Base-by-base conservation (phyloP, 2,797 vertebrate genomes). In the Argentina silus region DNA sequence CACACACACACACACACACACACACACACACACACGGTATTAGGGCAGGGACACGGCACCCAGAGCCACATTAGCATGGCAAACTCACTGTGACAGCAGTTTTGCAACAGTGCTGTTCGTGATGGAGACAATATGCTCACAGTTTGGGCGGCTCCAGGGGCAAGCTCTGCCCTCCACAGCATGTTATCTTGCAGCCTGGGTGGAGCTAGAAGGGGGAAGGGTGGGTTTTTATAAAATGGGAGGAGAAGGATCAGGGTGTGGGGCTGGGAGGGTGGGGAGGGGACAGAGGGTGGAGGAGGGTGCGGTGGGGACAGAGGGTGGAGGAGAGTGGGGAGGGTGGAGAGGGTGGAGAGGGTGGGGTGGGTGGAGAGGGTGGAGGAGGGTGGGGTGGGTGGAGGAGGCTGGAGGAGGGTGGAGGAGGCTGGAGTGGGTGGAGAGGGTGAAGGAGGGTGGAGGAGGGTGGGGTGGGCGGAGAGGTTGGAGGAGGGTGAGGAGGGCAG, bases 71-170 rank as follows among this genome's bases (percentile, higher is more conserved):
- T 87, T 85, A 89, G 83, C 88, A 89, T 87, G 84, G 88, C 83
- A 90, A 90, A 90, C 84, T 82, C 79, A 3, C 84, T 73, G 67
- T 90, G 90, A 91, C 88, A 86, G 88, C 87, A 85, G 87, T 90
- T 90, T 90, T 87, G 87, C 87, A 86, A 86, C 85, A 85, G 79
- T 73, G 75, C 88, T 79, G 85, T 86, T 86, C 82, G 63, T 89
- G 89, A 90, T 83, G 83, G 84, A 86, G 82, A 81, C 87, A 90
- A 89, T 90, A 85, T 86, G 89, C 84, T 88, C 78, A 76, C 78
- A 78, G 84, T 86, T 87, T 75, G 83, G 87, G 84, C 75, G 69
- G 81, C 88, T 85, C 82, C 68, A 72, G 83, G 88, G 88, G 81
- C 81, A 82, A 87, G 85, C 78, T 53, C 83, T 72, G 86, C 79